These are phyloP conservation scores for Desmophyllum pertusum DNA, from an alignment of 92 coral and sea anemone genomes.

Conservation along the genomic window DNA sequence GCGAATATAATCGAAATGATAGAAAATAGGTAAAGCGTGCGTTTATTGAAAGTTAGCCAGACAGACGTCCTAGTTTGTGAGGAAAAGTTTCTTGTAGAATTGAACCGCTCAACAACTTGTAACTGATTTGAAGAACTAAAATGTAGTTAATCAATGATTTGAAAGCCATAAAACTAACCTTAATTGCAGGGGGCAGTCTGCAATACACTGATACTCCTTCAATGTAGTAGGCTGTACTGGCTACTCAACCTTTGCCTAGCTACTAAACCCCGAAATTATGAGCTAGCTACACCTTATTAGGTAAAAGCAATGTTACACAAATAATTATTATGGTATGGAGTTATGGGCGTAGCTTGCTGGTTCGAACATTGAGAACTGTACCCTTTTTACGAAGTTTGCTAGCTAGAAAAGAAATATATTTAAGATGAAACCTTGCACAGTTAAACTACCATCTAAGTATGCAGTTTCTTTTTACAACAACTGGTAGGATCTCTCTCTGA, in stretches of 20 bases:
- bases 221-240: background rate
- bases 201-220: background rate
- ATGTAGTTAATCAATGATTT: background rate
- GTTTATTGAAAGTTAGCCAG: background rate
- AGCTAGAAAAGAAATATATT: background rate
- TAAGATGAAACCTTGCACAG: background rate
- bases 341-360: conserved; percentile 5
- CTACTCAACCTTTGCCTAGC: background rate
- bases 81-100: background rate
- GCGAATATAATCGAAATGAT: background rate
- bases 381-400: background rate
- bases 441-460: background rate
- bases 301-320: background rate
- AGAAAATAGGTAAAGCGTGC: background rate
- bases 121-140: background rate
- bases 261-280: background rate
- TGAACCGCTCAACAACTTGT: background rate
- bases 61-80: background rate
- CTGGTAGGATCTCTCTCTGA: too few relatives aligned
- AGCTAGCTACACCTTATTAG: conserved; percentile 16
- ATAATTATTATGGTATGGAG: conserved; percentile 28
- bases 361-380: background rate
- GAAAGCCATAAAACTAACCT: background rate
- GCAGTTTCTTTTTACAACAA: background rate
- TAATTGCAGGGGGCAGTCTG: background rate